Percentiles rank a stretch among this genome's conserved stretches.
Evolutionary conservation across 2,888 invertebrate genomes (phyloP).

Genomic region (Tinea semifulvella): DNA sequence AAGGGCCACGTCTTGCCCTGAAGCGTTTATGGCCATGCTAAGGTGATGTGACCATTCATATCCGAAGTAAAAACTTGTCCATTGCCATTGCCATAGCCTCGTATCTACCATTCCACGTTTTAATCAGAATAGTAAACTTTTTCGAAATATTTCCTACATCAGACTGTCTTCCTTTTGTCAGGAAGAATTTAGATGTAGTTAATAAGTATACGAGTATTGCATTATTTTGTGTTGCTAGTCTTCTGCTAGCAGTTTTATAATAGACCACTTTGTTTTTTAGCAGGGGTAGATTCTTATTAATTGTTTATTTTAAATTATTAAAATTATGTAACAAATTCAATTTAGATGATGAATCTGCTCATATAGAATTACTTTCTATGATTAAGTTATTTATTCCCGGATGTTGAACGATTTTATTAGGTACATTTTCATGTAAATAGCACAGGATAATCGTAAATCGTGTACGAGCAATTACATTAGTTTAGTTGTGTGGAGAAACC

Average conservation of each 20-base stretch:
- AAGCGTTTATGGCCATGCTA: conserved; percentile 38
- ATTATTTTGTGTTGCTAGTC: too few relatives aligned
- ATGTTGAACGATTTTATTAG: background rate
- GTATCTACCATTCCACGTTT: conserved; percentile 20
- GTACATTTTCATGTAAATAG: background rate
- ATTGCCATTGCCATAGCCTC: conserved; percentile 45
- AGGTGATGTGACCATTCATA: conserved; percentile 34
- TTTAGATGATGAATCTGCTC: too few relatives aligned
- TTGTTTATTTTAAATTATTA: too few relatives aligned
- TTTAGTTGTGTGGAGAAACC: conserved; percentile 3
- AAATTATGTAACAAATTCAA: too few relatives aligned
- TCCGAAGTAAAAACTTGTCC: conserved; percentile 35
- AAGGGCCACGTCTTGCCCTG: conserved; percentile 35
- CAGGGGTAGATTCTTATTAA: too few relatives aligned
- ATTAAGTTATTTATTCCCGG: too few relatives aligned
- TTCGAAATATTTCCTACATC: background rate
- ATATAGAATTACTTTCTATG: too few relatives aligned
- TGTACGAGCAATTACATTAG: conserved; percentile 21
- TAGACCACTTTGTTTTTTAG: too few relatives aligned
- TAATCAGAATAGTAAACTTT: too few relatives aligned
- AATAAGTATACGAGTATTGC: too few relatives aligned
- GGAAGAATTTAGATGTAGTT: too few relatives aligned
- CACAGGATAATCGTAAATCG: conserved; percentile 20
- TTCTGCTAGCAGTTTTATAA: too few relatives aligned
- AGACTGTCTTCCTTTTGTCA: background rate